Conservation (phyloP, 2,888 invertebrate species). For the Drosophila tripunctata region DNA sequence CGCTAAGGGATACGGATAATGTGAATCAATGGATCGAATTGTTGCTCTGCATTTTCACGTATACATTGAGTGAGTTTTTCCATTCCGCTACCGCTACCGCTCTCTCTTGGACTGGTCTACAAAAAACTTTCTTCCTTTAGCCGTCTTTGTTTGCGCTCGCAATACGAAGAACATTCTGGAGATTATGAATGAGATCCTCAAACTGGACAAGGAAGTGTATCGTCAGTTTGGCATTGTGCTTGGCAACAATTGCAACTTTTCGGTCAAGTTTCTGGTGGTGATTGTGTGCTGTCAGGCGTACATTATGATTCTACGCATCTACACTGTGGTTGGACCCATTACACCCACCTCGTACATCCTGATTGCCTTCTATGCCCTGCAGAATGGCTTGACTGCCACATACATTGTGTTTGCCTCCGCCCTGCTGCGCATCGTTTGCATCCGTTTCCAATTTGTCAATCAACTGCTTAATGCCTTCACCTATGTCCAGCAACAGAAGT, state of each 20-base stretch:
- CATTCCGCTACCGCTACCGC: no score
- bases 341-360: slow-evolving; percentile 70
- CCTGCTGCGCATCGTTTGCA: slow-evolving; percentile 73
- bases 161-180: slow-evolving; percentile 72
- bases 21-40: slow-evolving; percentile 82
- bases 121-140: slow-evolving; percentile 19
- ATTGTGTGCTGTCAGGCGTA: slow-evolving; percentile 73
- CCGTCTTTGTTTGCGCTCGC: slow-evolving; percentile 71
- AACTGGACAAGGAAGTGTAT: slow-evolving; percentile 78
- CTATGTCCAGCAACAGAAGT: slow-evolving; percentile 58
- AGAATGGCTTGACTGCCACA: slow-evolving; percentile 76
- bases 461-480: slow-evolving; percentile 74
- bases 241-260: slow-evolving; percentile 72
- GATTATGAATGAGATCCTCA: slow-evolving; percentile 80
- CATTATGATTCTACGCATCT: slow-evolving; percentile 68
- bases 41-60: slow-evolving; percentile 75
- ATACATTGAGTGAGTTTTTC: slow-evolving; percentile 55
- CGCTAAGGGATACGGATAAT: slow-evolving; percentile 76
- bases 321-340: slow-evolving; percentile 42
- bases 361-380: slow-evolving; percentile 72
- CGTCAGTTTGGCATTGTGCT: slow-evolving; percentile 63
- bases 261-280: slow-evolving; percentile 63
- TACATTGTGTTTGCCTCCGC: slow-evolving; percentile 79
- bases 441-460: slow-evolving; percentile 80
- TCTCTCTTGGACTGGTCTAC: no score